These are phyloP conservation scores for Diadema setosum DNA, from an alignment of 35 echinoderm and acorn worm genomes.

Conservation along the genomic window DNA sequence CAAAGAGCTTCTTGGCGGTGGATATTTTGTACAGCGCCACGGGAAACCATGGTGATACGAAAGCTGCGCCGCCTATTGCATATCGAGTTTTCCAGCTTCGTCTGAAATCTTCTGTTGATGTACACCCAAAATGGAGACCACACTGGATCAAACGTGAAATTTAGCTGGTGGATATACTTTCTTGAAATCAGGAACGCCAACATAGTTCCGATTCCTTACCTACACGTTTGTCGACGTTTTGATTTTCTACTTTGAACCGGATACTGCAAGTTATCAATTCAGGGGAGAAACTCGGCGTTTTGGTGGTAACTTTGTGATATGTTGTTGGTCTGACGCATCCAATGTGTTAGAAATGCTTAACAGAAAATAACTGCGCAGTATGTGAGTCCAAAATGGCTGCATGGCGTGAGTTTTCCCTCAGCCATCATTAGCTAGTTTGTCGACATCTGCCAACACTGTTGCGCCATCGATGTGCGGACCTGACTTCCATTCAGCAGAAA, in stretches of 20 bases:
- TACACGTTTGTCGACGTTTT: not conserved
- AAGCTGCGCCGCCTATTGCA: not conserved
- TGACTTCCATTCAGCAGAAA: too few relatives aligned
- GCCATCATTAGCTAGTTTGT: not conserved
- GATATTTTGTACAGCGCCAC: not conserved
- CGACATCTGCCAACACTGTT: too few relatives aligned
- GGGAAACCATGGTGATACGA: slow-evolving; percentile 13
- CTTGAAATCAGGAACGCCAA: not conserved
- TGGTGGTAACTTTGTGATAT: too few relatives aligned
- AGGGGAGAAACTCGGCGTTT: too few relatives aligned
- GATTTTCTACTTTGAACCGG: too few relatives aligned
- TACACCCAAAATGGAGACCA: not conserved
- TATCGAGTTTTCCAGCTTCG: not conserved
- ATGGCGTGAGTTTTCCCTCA: not conserved
- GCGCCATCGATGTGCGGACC: too few relatives aligned
- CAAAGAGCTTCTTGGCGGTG: not conserved
- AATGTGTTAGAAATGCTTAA: not conserved
- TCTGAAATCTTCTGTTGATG: not conserved
- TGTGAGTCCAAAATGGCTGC: not conserved
- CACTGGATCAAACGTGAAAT: not conserved
- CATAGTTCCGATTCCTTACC: not conserved
- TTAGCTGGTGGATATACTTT: not conserved
- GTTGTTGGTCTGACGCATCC: not conserved
- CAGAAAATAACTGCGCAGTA: slow-evolving; percentile 3
- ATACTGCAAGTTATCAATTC: too few relatives aligned